Base-by-base conservation (phyloP, 1,140 invertebrate genomes). In the Brachionus paranguensis region DNA sequence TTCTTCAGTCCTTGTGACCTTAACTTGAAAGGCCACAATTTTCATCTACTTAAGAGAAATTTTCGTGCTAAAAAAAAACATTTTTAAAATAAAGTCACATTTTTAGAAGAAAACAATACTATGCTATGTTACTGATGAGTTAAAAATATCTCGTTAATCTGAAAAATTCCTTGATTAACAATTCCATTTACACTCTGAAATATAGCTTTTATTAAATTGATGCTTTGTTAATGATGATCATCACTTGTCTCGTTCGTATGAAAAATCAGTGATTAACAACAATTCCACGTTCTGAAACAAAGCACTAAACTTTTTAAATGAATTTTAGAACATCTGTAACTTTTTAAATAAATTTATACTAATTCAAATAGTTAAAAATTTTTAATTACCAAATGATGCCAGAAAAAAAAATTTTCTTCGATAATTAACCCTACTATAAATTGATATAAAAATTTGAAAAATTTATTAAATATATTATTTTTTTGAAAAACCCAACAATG, bases 161-260 rank as follows among this genome's bases (percentile, higher is more conserved):
- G 53, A 60, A 24, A 60, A 7, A n/a, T 17, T 60, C 11, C 8
- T 60, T 60, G 53, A 60, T 60, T 60, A 60, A 60, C 53, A 20
- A 60, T 24, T 47, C 45, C n/a, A 60, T 60, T 60, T 1, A 8
- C 1, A 27, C 12, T 33, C 33, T 68, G 33, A 68, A 33, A 33
- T 17, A 68, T 33, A 68, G 12, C 33, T 14, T n/a, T 65, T 20
- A 27, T 65, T 20, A 37, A 29, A 41, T 33, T 14, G 0, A 72
- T 7, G 70, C 70, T 74, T 74, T 74, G 70, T 74, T 74, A 43
- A 45, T 74, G 70, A 74, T 74, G 70, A 74, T 74, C 8, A 41
- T 43, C 33, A 43, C 20, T 45, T 43, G 70, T 74, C 70, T 74
- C 70, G 70, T 74, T 74, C 70, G 70, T 74, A 74, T 74, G 70